These are phyloP conservation scores for Lasioglossum pauxillum DNA, from an alignment of 2,888 invertebrate genomes.

Conservation along the genomic window DNA sequence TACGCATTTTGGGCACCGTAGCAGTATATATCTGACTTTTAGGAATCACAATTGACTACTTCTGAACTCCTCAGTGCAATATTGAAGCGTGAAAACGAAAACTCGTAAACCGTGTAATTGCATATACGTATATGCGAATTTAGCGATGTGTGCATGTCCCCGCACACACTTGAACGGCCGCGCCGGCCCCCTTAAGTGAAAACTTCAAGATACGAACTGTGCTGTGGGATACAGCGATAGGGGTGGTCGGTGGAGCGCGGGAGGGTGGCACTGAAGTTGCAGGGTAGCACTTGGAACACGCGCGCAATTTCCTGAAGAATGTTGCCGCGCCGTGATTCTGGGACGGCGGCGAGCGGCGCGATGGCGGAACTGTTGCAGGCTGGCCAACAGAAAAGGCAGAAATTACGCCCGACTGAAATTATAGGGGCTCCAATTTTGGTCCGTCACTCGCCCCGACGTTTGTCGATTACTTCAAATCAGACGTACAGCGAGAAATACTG, in stretches of 20 bases:
- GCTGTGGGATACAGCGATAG: background rate
- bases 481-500: background rate
- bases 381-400: slow-evolving; percentile 6
- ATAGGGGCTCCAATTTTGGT: background rate
- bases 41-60: too few species aligned
- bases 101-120: too few species aligned
- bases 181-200: too few species aligned
- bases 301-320: slow-evolving; percentile 56
- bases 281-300: slow-evolving; percentile 33
- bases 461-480: background rate
- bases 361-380: background rate
- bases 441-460: background rate
- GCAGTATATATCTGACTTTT: too few species aligned
- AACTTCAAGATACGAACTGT: slow-evolving; percentile 45
- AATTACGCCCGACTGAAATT: slow-evolving; percentile 15
- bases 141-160: too few species aligned
- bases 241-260: background rate
- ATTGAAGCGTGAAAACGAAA: too few species aligned
- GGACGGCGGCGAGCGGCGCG: background rate
- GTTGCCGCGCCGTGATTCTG: slow-evolving; percentile 38
- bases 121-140: too few species aligned
- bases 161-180: too few species aligned
- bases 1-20: too few species aligned
- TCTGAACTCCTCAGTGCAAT: too few species aligned
- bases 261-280: background rate